These are phyloP conservation scores for Hipposideros larvatus DNA, from an alignment of 2,797 vertebrate species.

Conservation along the genomic window DNA sequence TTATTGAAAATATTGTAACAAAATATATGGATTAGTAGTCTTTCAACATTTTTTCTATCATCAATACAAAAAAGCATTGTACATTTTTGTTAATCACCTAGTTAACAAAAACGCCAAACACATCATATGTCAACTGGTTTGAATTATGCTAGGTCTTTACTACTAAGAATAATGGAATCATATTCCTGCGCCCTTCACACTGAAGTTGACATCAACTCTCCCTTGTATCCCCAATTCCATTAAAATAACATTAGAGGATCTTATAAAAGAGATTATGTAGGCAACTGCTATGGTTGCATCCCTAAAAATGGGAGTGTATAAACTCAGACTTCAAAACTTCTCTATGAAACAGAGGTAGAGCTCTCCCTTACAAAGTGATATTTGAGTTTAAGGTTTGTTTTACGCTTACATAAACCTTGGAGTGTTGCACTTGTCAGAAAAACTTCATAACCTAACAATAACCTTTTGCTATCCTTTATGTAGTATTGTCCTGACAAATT, in stretches of 20 bases:
- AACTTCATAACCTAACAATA: conserved; percentile 75
- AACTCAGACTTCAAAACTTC: not conserved
- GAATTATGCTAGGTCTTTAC: not conserved
- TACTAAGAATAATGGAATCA: not conserved
- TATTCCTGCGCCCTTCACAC: not conserved
- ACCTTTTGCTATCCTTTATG: conserved; percentile 64
- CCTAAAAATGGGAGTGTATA: not conserved
- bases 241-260: not conserved
- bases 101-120: not conserved
- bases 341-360: not conserved
- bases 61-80: not conserved
- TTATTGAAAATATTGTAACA: not conserved
- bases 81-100: not conserved
- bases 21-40: not conserved
- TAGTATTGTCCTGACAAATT: conserved; percentile 65
- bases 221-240: not conserved
- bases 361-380: not conserved
- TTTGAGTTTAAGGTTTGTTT: not conserved
- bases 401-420: not conserved
- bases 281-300: not conserved
- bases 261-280: not conserved
- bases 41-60: not conserved
- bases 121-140: not conserved
- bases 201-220: not conserved
- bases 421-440: conserved; percentile 62